These are phyloP conservation scores for Macropodus opercularis DNA, from an alignment of 2,797 vertebrate genomes.

Conservation along the genomic window DNA sequence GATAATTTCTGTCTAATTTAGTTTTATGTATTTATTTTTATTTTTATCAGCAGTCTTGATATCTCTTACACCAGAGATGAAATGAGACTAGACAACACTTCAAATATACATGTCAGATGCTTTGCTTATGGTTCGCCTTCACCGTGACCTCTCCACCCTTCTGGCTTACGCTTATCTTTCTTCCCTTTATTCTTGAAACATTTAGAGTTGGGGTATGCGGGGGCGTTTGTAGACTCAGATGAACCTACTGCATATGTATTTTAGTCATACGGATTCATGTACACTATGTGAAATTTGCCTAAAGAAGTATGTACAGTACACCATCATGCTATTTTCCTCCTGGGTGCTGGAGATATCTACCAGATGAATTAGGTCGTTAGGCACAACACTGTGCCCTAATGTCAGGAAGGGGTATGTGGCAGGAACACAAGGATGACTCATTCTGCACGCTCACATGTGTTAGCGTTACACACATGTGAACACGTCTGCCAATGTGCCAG, in stretches of 20 bases:
- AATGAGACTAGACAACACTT: constrained; percentile 42
- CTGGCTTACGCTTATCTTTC: constrained; percentile 22
- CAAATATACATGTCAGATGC: constrained; percentile 67
- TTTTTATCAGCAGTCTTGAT: constrained; percentile 31
- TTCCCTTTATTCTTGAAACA: constrained; percentile 19
- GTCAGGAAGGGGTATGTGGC: constrained; percentile 32
- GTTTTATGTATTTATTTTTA: too few species aligned
- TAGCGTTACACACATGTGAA: neutral
- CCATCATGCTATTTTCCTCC: constrained; percentile 3
- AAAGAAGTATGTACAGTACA: constrained; percentile 3
- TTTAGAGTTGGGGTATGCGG: constrained; percentile 14
- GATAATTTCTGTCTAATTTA: too few species aligned
- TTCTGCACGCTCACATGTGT: constrained; percentile 1
- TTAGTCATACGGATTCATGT: neutral
- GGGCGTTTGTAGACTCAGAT: constrained; percentile 21
- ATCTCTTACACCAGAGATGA: constrained; percentile 40
- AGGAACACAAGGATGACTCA: constrained; percentile 41
- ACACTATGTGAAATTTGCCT: constrained; percentile 12
- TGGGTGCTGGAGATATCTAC: constrained; percentile 16
- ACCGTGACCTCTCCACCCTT: constrained; percentile 1
- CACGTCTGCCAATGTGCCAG: constrained; percentile 10
- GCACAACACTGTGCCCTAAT: constrained; percentile 22
- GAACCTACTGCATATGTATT: too few species aligned
- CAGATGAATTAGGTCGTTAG: constrained; percentile 32
- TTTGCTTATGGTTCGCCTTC: constrained; percentile 44